Percentiles rank a stretch among this genome's conserved stretches.
Evolutionary conservation across 2,888 invertebrate species (phyloP).

Genomic region (Sthenelais limicola): DNA sequence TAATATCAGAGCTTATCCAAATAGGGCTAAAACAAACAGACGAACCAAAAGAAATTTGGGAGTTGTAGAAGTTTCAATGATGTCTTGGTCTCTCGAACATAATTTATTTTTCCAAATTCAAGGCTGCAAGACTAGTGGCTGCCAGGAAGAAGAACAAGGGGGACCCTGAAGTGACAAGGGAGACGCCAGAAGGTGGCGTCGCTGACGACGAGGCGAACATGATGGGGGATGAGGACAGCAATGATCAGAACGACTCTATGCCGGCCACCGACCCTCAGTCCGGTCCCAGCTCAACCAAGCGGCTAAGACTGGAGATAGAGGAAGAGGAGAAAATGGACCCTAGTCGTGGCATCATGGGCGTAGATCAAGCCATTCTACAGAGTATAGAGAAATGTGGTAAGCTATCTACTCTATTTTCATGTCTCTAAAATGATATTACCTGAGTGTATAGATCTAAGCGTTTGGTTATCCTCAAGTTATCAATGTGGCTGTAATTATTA

Average conservation of each 20-base stretch:
- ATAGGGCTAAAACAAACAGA: too few species aligned
- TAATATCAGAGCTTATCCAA: too few species aligned
- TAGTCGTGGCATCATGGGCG: constrained; percentile 79
- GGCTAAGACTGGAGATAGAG: constrained; percentile 75
- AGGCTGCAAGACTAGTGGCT: constrained; percentile 52
- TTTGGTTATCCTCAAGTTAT: too few species aligned
- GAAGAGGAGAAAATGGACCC: constrained; percentile 59
- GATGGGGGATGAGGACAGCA: constrained; percentile 71
- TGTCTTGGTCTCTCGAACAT: too few species aligned
- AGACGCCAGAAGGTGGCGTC: constrained; percentile 43
- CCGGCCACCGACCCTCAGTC: constrained; percentile 52
- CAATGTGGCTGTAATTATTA: neutral
- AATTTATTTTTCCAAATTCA: neutral
- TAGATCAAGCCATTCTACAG: constrained; percentile 92
- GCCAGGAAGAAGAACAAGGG: constrained; percentile 47
- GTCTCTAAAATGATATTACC: neutral
- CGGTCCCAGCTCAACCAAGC: constrained; percentile 48
- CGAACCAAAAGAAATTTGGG: too few species aligned
- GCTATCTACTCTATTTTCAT: constrained; percentile 59
- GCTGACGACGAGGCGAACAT: constrained; percentile 42
- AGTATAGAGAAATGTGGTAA: constrained; percentile 91
- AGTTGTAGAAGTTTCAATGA: too few species aligned
- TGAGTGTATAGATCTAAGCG: neutral
- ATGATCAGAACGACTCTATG: constrained; percentile 69
- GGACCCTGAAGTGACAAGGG: constrained; percentile 45